Evolutionary conservation across 2,113 vertebrate species (phyloP), one percentile per base, ranked within the genome.

Genomic region (Oryzias javanicus): DNA sequence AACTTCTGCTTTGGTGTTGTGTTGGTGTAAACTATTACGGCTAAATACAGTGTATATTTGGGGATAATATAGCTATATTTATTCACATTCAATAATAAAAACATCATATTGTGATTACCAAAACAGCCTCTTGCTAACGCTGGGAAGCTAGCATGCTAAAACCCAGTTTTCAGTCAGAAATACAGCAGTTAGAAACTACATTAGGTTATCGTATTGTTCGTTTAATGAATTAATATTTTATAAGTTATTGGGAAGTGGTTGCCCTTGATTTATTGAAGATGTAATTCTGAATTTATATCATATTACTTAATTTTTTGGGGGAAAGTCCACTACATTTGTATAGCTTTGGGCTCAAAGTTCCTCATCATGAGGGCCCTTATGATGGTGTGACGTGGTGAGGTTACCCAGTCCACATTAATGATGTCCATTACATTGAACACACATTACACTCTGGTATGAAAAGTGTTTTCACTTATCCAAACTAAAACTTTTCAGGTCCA

Each of bases 61-160:
- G n/a, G n/a, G n/a, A n/a, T 44, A 42, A 40, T 1, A n/a, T 13
- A 15, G 0, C 20, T 14, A 15, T 0, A 17, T 24, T 49, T 3
- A 2, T 55, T 4, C 20, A 55, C 2, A 4, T 54, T 14, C 3
- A 35, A 47, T 22, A n/a, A 19, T 27, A 17, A 8, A 24, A 17
- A 42, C 18, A 14, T 14, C 25, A 58, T 14, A 57, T 35, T 12
- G 1, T 35, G 7, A 22, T 35, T 65, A 20, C 46, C 29, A 54
- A 72, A 67, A 70, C 50, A 67, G 20, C 56, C 17, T 49, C 40
- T 59, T 67, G 85, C 81, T 89, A 88, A 53, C 75, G 54, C 4
- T 29, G 56, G n/a, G 40, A 58, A 47, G 79, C 75, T 86, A 84
- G 22, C 50, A 44, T 69, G 83, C 80, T 86, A 88, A 73, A 48